Evolutionary conservation across 1,140 invertebrate genomes (phyloP).

Genomic region (Drosophila ercepeae): DNA sequence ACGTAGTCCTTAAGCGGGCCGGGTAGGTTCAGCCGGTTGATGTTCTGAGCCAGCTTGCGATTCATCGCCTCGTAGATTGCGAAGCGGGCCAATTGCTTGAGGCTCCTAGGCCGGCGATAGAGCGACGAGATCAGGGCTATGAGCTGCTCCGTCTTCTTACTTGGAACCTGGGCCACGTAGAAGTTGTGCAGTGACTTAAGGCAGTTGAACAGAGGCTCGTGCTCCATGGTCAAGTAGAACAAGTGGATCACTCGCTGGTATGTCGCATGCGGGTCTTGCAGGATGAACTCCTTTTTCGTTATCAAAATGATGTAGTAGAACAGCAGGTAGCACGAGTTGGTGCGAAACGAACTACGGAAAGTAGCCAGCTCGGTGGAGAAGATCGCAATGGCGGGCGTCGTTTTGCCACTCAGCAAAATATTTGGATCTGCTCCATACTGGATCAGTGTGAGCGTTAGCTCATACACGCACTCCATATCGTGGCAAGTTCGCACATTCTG

Average conservation of each 20-base stretch:
- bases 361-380: constrained; percentile 82
- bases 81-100: constrained; percentile 88
- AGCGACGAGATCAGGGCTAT: constrained; percentile 86
- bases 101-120: constrained; percentile 86
- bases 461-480: constrained; percentile 89
- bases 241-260: constrained; percentile 88
- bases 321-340: constrained; percentile 86
- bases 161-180: constrained; percentile 88
- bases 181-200: constrained; percentile 87
- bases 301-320: constrained; percentile 89
- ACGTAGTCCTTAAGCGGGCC: constrained; percentile 88
- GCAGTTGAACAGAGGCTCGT: constrained; percentile 87
- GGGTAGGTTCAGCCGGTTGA: constrained; percentile 88
- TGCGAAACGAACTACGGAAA: constrained; percentile 87
- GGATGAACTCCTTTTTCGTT: constrained; percentile 88
- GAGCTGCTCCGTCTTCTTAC: constrained; percentile 86
- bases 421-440: constrained; percentile 88
- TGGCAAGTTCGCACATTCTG: constrained; percentile 87
- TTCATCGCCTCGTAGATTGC: constrained; percentile 87
- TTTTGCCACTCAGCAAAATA: constrained; percentile 85
- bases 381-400: constrained; percentile 80
- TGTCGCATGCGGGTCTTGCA: constrained; percentile 87
- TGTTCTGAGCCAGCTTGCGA: constrained; percentile 86
- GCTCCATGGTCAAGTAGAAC: constrained; percentile 89
- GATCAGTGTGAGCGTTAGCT: constrained; percentile 88